Base-by-base conservation (phyloP, 2,888 invertebrate genomes). In the Xanthia togata region DNA sequence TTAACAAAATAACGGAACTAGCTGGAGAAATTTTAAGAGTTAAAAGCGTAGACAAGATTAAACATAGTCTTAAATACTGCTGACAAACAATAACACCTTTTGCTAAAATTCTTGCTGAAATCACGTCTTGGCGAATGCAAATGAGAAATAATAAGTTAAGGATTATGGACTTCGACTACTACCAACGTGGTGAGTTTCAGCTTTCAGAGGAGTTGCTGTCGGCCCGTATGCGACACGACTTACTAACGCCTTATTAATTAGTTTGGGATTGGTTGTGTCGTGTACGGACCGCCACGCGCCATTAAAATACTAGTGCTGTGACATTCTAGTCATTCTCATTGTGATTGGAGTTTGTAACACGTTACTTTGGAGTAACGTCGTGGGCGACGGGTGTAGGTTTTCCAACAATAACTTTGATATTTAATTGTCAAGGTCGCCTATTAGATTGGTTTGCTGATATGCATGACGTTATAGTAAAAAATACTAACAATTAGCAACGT, bases 101-200 rank as follows among this genome's bases (percentile, higher is more conserved):
- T 75, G 70, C 81, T 78, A 53, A 76, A 72, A 82, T 81, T 88
- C 73, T 78, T 82, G 85, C 85, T 79, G 76, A 79, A 85, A 87
- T 86, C 84, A 87, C 83, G 86, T 84, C 83, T 85, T 79, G 73
- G 74, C 67, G 71, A 88, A 89, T 87, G 87, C 84, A 87, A 90
- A 90, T 85, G 82, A 83, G 87, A 87, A 87, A 87, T 88, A 90
- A 87, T 88, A 87, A 89, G 87, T 86, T 81, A 72, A 81, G 85
- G 85, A 89, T 89, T 89, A 91, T 83, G 77, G 81, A 78, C 74
- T 73, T 59, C 57, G 62, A 63, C 53, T 53, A 64, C 75, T 79
- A 83, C 63, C 12, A 67, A 17, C 5, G 70, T 23, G 17, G 35
- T 20, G 60, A 62, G 11, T 31, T 50, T 5, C 50, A 50, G 50